Conservation (phyloP, 1,140 invertebrate genomes). For the Druon quercuslanigerum region DNA sequence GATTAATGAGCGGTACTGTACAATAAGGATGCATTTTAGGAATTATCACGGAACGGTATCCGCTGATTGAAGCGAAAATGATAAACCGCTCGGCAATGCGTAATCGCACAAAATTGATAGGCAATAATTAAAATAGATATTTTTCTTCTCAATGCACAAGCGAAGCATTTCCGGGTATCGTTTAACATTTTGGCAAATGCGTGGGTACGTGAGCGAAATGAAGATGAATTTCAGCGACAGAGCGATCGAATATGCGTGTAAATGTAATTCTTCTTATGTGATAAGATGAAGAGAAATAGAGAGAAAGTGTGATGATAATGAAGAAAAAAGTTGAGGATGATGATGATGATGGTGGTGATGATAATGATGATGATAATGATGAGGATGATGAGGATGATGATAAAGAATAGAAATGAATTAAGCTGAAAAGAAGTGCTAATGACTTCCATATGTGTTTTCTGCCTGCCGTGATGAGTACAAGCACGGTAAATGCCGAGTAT, state of each 20-base stretch:
- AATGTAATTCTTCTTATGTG: constrained; percentile 1
- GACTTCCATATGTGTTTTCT: constrained; percentile 13
- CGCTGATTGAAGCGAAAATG: not conserved
- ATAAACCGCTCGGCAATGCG: constrained; percentile 5
- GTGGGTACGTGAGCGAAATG: not conserved
- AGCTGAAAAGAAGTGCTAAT: constrained; percentile 9
- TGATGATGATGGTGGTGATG: constrained; percentile 1
- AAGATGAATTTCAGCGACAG: constrained; percentile 21
- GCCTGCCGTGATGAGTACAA: not conserved
- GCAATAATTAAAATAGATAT: not conserved
- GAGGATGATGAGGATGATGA: not conserved
- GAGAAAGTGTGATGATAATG: not conserved
- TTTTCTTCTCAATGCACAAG: not conserved
- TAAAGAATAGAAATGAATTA: not conserved
- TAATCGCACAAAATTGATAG: constrained; percentile 5
- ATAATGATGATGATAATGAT: not conserved
- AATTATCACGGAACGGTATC: not conserved
- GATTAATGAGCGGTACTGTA: constrained; percentile 23
- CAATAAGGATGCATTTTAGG: not conserved
- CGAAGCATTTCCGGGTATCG: not conserved
- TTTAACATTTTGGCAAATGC: constrained; percentile 24
- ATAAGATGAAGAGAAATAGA: not conserved
- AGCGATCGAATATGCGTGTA: constrained; percentile 22
- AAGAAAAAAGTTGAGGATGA: not conserved
- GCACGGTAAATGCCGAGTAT: not conserved